Percentiles rank a stretch among this genome's conserved stretches.
Evolutionary conservation across 2,797 vertebrate species (phyloP).

Genomic region (Helarctos malayanus): DNA sequence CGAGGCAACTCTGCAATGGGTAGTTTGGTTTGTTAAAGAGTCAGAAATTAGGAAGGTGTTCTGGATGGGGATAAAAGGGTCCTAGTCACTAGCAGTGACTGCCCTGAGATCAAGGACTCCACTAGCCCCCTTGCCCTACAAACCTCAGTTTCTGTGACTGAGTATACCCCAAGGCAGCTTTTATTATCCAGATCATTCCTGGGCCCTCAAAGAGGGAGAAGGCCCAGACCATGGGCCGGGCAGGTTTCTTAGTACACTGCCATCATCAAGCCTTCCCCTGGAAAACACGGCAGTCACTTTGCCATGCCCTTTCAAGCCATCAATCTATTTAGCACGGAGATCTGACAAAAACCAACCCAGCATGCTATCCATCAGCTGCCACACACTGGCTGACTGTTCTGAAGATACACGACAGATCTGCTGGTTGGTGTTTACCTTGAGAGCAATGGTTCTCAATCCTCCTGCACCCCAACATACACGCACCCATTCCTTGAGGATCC

Average conservation of each 20-base stretch:
- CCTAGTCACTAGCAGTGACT: background rate
- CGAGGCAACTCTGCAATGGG: background rate
- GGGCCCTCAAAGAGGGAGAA: too few species aligned
- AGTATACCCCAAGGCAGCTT: background rate
- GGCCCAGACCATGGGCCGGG: background rate
- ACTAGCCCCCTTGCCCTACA: background rate
- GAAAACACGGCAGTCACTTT: background rate
- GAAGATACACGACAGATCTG: background rate
- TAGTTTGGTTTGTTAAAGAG: background rate
- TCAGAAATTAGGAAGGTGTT: background rate
- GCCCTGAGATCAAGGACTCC: background rate
- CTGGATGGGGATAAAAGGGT: background rate
- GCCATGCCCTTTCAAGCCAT: background rate
- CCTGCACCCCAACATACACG: accelerated
- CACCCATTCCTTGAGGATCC: background rate
- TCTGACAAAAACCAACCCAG: background rate
- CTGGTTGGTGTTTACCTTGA: background rate
- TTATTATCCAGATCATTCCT: background rate
- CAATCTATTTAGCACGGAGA: background rate
- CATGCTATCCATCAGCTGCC: too few species aligned
- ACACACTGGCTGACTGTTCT: background rate
- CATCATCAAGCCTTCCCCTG: background rate
- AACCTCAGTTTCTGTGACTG: background rate
- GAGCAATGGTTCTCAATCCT: background rate
- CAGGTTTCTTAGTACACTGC: background rate